These are phyloP conservation scores for Venustoraphidia nigricollis DNA, from an alignment of 2,888 invertebrate species.

Conservation along the genomic window DNA sequence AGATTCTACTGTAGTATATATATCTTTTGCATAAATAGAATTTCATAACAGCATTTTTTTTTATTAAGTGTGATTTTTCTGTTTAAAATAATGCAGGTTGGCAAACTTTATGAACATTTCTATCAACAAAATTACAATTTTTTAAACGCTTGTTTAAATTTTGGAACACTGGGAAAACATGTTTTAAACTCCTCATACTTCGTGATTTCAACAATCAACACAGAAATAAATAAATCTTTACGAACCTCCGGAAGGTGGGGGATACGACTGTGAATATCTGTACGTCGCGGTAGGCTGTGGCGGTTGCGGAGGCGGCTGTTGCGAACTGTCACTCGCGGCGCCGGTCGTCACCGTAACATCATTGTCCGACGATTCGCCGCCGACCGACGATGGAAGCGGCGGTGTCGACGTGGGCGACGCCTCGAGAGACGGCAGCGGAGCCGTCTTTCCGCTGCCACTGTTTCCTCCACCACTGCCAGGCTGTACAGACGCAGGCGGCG, in stretches of 20 bases:
- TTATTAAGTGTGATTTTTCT: no score
- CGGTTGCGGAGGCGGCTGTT: slow-evolving; percentile 29
- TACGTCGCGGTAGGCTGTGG: slow-evolving; percentile 33
- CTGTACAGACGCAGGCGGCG: slow-evolving; percentile 22
- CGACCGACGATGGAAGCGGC: slow-evolving; percentile 30
- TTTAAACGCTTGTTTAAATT: no score
- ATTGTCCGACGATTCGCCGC: slow-evolving; percentile 28
- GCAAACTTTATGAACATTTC: no score
- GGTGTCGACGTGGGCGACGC: slow-evolving; percentile 33
- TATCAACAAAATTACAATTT: no score
- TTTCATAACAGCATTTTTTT: no score
- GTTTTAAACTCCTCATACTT: no score
- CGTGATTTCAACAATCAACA: no score
- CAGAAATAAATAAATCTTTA: neutral
- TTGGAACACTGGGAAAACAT: no score
- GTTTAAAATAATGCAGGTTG: no score
- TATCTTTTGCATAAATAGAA: no score
- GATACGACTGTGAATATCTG: slow-evolving; percentile 34
- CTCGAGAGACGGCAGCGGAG: slow-evolving; percentile 29
- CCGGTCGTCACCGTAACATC: slow-evolving; percentile 25
- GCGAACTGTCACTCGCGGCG: slow-evolving; percentile 30
- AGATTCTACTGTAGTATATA: no score
- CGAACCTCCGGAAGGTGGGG: slow-evolving; percentile 24
- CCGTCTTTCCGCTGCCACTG: slow-evolving; percentile 25
- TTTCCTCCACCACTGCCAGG: slow-evolving; percentile 33